A percentile compares a stretch with the other conserved stretches of the same genome.
These are phyloP conservation scores for Plebejus argus DNA, from an alignment of 2,888 invertebrate genomes.

Conservation along the genomic window DNA sequence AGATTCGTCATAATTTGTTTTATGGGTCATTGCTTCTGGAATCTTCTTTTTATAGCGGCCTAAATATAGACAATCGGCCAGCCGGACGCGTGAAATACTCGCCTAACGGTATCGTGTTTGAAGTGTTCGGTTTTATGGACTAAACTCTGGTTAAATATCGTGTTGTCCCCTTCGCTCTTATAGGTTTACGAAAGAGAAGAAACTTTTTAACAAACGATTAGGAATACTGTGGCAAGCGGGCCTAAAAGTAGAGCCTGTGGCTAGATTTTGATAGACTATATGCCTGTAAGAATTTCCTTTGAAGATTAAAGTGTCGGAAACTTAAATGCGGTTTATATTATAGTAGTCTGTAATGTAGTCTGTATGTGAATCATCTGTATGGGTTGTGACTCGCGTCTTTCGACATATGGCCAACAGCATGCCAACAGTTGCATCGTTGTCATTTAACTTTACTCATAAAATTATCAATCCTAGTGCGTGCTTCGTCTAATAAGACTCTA, in stretches of 20 bases:
- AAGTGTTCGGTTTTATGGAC: slow-evolving; percentile 26
- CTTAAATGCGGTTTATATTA: not conserved
- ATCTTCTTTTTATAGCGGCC: slow-evolving; percentile 61
- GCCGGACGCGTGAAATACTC: slow-evolving; percentile 51
- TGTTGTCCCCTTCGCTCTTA: not conserved
- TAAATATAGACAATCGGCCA: slow-evolving; percentile 63
- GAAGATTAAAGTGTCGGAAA: not conserved
- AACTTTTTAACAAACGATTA: not conserved
- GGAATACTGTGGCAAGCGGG: not conserved
- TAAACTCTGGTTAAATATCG: not conserved
- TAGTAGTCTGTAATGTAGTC: no score
- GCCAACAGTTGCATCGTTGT: no score
- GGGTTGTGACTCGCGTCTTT: no score
- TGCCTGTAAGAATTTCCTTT: slow-evolving; percentile 6
- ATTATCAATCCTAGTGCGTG: no score
- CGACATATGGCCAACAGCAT: no score
- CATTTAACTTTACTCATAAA: no score
- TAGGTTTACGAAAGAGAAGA: not conserved
- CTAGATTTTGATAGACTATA: slow-evolving; percentile 10
- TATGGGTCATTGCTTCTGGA: slow-evolving; percentile 35
- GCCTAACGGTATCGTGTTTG: slow-evolving; percentile 38
- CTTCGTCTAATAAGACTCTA: no score
- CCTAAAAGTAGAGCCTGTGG: slow-evolving; percentile 26
- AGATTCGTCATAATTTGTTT: slow-evolving; percentile 30
- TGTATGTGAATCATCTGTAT: no score